These are phyloP conservation scores for Parelbella ahira DNA, from an alignment of 2,888 invertebrate species.

Conservation along the genomic window DNA sequence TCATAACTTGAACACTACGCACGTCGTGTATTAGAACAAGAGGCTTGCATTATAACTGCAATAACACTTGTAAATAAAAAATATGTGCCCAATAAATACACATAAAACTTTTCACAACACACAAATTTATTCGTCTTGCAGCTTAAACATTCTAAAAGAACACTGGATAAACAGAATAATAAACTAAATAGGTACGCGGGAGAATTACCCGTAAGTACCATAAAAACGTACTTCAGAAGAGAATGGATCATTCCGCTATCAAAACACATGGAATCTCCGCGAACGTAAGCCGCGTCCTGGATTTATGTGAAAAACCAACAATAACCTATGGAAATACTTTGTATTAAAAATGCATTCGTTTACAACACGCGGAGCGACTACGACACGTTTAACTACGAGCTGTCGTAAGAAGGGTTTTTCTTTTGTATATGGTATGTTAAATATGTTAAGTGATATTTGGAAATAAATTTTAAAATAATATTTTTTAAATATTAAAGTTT, in stretches of 20 bases:
- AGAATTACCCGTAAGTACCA: conserved; percentile 22
- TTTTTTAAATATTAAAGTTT: too few relatives aligned
- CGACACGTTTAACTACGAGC: too few relatives aligned
- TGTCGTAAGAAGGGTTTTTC: too few relatives aligned
- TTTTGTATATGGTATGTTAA: too few relatives aligned
- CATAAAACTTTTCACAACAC: conserved; percentile 17
- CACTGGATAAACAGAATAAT: conserved; percentile 17
- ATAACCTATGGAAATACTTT: conserved; percentile 43
- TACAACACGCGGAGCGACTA: conserved; percentile 36
- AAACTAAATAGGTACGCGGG: conserved; percentile 6
- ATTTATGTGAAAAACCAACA: conserved; percentile 49
- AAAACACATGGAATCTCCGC: conserved; percentile 43
- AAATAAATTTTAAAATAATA: too few relatives aligned
- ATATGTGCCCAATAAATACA: conserved; percentile 10
- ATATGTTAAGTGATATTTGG: too few relatives aligned
- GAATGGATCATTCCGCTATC: conserved; percentile 32
- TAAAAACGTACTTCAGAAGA: conserved; percentile 21
- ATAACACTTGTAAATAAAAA: too few relatives aligned
- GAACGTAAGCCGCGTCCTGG: conserved; percentile 41
- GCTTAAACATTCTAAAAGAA: conserved; percentile 10
- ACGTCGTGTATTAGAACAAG: too few relatives aligned
- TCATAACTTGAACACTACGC: too few relatives aligned
- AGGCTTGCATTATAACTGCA: too few relatives aligned
- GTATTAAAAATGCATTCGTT: conserved; percentile 25
- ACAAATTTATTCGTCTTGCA: conserved; percentile 7